These are phyloP conservation scores for Euplagia quadripunctaria DNA, from an alignment of 2,888 invertebrate species.

Conservation along the genomic window DNA sequence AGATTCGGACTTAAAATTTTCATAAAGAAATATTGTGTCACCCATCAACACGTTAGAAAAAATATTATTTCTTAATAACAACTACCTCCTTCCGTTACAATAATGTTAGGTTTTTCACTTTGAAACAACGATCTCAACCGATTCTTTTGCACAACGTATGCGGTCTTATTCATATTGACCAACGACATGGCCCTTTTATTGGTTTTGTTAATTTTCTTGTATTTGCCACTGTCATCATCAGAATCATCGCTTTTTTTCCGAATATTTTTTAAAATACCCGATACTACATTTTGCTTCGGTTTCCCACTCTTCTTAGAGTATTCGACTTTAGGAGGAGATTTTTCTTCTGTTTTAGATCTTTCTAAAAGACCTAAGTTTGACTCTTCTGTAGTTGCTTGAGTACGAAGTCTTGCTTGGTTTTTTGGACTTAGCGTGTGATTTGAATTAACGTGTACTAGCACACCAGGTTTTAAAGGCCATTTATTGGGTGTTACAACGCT, in stretches of 20 bases:
- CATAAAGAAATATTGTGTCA: conserved; percentile 37
- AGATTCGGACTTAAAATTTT: not conserved
- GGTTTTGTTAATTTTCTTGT: conserved; percentile 82
- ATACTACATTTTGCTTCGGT: conserved; percentile 72
- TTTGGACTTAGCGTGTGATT: conserved; percentile 90
- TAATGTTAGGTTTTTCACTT: conserved; percentile 81
- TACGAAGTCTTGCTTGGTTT: conserved; percentile 79
- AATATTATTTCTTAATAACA: conserved; percentile 34
- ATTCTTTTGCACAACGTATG: conserved; percentile 73
- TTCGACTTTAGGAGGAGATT: conserved; percentile 65
- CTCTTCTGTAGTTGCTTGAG: conserved; percentile 61
- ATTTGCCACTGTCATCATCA: conserved; percentile 82
- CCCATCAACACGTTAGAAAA: conserved; percentile 31
- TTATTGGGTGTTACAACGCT: conserved; percentile 87
- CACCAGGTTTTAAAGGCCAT: conserved; percentile 96
- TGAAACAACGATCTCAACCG: conserved; percentile 81
- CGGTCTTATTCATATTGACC: conserved; percentile 75
- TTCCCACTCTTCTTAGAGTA: conserved; percentile 79
- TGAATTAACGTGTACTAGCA: conserved; percentile 95
- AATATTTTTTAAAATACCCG: conserved; percentile 76
- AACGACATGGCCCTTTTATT: conserved; percentile 82
- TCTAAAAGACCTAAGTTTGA: conserved; percentile 79
- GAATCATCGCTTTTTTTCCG: conserved; percentile 77
- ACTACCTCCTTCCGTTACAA: conserved; percentile 86
- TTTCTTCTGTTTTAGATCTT: conserved; percentile 66